phyloP scores from a whole-genome alignment of 1,140 invertebrate genomes.

The Drosophila varians region DNA sequence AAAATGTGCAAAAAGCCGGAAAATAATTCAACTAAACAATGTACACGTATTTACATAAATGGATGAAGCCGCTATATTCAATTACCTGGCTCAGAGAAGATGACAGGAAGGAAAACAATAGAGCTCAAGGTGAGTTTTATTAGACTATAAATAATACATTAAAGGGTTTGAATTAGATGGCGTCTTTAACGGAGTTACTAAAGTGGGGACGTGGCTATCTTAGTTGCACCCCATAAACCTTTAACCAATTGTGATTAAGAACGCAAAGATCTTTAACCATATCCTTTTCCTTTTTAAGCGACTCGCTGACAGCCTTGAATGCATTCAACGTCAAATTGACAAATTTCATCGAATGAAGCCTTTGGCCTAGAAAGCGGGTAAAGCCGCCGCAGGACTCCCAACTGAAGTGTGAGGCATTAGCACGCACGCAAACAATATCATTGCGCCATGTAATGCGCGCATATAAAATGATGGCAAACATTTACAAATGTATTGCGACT shows the following conservation, averaged over 20 bases:
- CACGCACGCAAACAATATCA: conserved; percentile 41
- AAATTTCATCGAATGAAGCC: conserved; percentile 20
- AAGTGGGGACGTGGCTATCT: no score
- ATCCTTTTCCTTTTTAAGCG: not conserved
- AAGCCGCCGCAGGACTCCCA: not conserved
- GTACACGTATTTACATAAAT: conserved; percentile 82
- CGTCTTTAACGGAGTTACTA: not conserved
- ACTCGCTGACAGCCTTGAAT: not conserved
- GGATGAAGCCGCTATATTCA: conserved; percentile 73
- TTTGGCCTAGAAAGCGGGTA: not conserved
- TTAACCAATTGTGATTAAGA: not conserved
- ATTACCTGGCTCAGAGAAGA: conserved; percentile 48
- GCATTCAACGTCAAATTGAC: conserved; percentile 22
- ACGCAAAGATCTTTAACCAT: not conserved
- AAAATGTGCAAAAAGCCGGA: conserved; percentile 77
- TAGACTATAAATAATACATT: not conserved
- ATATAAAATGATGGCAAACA: conserved; percentile 68
- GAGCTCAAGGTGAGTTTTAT: conserved; percentile 33
- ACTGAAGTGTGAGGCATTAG: conserved; percentile 2
- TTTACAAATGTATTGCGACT: conserved; percentile 70
- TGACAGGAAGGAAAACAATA: conserved; percentile 4
- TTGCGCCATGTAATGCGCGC: conserved; percentile 35
- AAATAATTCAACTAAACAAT: conserved; percentile 82
- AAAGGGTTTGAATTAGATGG: not conserved
- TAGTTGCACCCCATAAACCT: not conserved